Percentiles rank a stretch among this genome's conserved stretches.
Evolutionary conservation across 2,113 vertebrate species (phyloP).

Genomic region (Paradoxurus hermaphroditus): DNA sequence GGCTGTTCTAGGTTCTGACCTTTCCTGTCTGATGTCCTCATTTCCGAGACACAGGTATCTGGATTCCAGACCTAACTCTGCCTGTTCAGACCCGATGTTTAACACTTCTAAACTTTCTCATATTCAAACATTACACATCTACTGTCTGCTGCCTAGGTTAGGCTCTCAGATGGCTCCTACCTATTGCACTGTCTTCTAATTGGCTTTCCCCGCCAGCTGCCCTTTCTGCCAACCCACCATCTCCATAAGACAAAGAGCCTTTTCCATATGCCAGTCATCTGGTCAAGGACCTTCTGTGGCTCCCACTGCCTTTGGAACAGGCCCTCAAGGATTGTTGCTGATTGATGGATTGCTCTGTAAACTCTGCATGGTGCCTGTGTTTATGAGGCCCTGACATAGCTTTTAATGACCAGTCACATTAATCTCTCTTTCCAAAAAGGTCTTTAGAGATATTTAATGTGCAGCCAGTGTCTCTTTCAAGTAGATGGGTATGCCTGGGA

Average conservation of each 20-base stretch:
- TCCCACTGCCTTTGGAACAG: slow-evolving; percentile 52
- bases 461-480: slow-evolving; percentile 45
- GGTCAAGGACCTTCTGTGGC: slow-evolving; percentile 61
- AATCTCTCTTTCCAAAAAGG: slow-evolving; percentile 68
- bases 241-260: not conserved
- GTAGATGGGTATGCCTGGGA: slow-evolving; percentile 30
- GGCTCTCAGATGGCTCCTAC: not conserved
- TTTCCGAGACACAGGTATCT: not conserved
- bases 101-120: not conserved
- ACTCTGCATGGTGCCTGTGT: slow-evolving; percentile 51
- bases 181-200: not conserved
- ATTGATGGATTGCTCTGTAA: slow-evolving; percentile 68
- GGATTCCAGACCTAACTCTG: not conserved
- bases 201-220: not conserved
- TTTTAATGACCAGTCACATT: slow-evolving; percentile 73
- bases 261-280: slow-evolving; percentile 62
- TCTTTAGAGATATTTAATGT: slow-evolving; percentile 65
- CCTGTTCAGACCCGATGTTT: not conserved
- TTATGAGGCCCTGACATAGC: slow-evolving; percentile 63
- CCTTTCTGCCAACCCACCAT: not conserved
- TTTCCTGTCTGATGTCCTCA: not conserved
- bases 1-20: not conserved
- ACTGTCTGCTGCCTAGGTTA: not conserved
- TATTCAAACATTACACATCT: not conserved
- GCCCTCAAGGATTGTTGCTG: slow-evolving; percentile 54